Evolutionary conservation across 2,113 vertebrate genomes (phyloP), one percentile per base, ranked within the genome.

Genomic region (Phylloscopus trochiloides): DNA sequence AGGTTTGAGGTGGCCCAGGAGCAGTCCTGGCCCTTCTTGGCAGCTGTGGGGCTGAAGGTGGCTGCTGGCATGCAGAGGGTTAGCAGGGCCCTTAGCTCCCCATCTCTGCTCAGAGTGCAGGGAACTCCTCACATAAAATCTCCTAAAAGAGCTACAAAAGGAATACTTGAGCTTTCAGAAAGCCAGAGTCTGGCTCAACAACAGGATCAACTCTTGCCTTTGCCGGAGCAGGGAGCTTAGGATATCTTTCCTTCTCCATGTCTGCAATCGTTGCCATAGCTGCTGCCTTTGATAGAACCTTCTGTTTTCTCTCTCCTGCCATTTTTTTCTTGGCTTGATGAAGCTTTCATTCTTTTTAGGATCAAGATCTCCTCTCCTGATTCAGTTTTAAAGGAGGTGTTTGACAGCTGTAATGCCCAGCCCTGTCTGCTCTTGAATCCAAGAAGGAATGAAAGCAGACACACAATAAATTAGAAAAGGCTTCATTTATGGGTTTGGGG

Each of bases 321-420:
- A 24, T 95, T 70, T 85, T 92, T 73, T 95, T 66, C 76, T 94
- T 95, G 90, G 73, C 74, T 84, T 74, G 15, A 70, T 91, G 67
- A 75, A 77, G 67, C 67, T 82, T 91, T 85, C 9, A 4, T 72
- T 77, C 74, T 63, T 77, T 87, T 76, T 62, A 61, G 57, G 31
- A 54, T 90, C 67, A 85, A 86, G 70, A 42, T 67, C 52, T 94
- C 36, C 50, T 55, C 79, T 57, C 58, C 63, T 79, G 15, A 63
- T 79, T 95, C 86, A 83, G 22, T 67, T 91, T 71, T 88, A 86
- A 68, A 81, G 77, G 83, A 89, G 34, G 13, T 76, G 16, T 73
- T 88, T 82, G 77, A n/a, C 90, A 84, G 50, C 85, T 76, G 42
- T 77, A 72, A 40, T 72, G 21, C 62, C 54, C 45, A 57, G 34